Base-by-base conservation (phyloP, 1,140 invertebrate genomes). In the Heliconius hewitsoni region DNA sequence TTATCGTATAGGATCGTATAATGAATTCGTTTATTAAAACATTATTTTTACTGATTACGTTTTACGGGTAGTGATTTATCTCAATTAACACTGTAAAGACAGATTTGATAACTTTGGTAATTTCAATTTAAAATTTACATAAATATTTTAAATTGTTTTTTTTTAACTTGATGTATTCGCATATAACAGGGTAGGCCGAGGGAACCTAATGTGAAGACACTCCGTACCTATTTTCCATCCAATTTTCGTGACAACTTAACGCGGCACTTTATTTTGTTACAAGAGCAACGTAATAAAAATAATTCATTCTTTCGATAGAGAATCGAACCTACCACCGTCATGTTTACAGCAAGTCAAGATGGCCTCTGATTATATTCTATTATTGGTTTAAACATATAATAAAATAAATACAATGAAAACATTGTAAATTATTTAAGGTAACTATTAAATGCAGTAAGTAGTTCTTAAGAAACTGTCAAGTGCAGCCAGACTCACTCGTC, bases 1-100 rank as follows among this genome's bases (percentile, higher is more conserved):
- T 77, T 79, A 83, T 83, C 74, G 79, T 34, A 57, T 73, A 46
- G 55, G 46, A 57, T 74, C 81, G 71, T n/a, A 19, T 77, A 82
- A 82, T 82, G 60, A 79, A 77, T 23, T 77, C 39, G 60, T 34
- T 57, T 66, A 37, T 30, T 66, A 13, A 66, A 30, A 66, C 60
- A 66, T 66, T 5, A 4, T 66, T 66, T 27, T 9, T 30, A 37
- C 6, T 37, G 34, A 74, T 81, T 74, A 66, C 74, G 39, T 73
- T 46, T 50, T 30, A 30, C 30, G 46, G 52, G 55, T 37, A 37
- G 55, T 34, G 23, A 57, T 30, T 23, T 30, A 60, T 78, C 57
- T 5, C 1, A 66, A 57, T 57, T 30, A n/a, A n/a, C 8, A n/a
- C 0, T 23, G 19, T 23, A 57, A n/a, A 57, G n/a, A n/a, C 19